Percentiles rank a stretch among this genome's conserved stretches.
phyloP scores from a whole-genome alignment of 2,113 vertebrate species.

The Echinops telfairi region DNA sequence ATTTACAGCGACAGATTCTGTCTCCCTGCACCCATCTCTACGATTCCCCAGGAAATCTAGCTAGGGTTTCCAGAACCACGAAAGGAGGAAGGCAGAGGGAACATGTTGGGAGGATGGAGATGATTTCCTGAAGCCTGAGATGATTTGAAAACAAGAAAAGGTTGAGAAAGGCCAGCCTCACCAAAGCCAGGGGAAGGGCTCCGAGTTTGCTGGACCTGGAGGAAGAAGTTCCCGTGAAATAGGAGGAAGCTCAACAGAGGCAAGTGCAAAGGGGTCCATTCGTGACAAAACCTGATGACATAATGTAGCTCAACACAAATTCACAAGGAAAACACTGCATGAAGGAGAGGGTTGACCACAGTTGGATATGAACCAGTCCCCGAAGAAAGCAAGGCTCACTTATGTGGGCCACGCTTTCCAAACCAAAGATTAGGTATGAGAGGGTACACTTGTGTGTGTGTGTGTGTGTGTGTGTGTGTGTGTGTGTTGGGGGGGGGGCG shows the following conservation, averaged over 20 bases:
- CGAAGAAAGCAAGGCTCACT: constrained; percentile 73
- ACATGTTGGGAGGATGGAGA: not conserved
- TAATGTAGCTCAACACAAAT: constrained; percentile 70
- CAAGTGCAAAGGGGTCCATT: constrained; percentile 53
- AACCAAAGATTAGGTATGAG: constrained; percentile 52
- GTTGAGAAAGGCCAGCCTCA: constrained; percentile 24
- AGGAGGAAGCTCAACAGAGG: constrained; percentile 33
- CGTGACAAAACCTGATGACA: constrained; percentile 65
- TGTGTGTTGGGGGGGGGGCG: too few relatives aligned
- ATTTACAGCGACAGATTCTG: not conserved
- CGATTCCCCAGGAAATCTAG: not conserved
- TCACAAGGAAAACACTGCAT: constrained; percentile 59
- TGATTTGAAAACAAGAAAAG: constrained; percentile 60
- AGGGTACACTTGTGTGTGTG: not conserved
- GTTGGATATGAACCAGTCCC: constrained; percentile 66
- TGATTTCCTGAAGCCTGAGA: constrained; percentile 1
- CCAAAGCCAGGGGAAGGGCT: not conserved
- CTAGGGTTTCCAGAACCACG: constrained; percentile 42
- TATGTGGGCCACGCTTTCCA: constrained; percentile 69
- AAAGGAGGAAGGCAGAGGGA: constrained; percentile 9
- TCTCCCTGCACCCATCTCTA: not conserved
- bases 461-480: constrained; percentile 14
- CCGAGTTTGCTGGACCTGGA: not conserved
- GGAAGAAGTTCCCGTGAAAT: constrained; percentile 56
- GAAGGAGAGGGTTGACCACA: constrained; percentile 65